Base-by-base conservation (phyloP, 2,113 vertebrate species). In the Anoplopoma fimbria region DNA sequence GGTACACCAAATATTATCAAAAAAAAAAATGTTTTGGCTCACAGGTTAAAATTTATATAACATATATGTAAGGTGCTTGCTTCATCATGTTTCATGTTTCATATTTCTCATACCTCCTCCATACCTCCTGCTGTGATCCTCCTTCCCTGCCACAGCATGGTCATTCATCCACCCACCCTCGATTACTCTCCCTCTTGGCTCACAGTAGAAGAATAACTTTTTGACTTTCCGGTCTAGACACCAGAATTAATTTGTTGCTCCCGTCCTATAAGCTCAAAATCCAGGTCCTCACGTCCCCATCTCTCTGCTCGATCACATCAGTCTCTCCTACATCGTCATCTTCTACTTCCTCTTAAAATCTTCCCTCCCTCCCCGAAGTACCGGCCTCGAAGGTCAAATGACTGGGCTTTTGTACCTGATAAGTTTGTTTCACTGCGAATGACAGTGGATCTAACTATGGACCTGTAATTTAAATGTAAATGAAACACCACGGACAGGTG, bases 401-500 rank as follows among this genome's bases (percentile, higher is more conserved):
- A 62, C 33, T 17, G 13, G 21, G 70, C 25, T 74, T n/a, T 55
- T 64, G 45, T 2, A 1, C 9, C 60, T 17, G 14, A 63, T 38
- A 15, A 21, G 65, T 86, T 85, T 74, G 65, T 69, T 70, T 69
- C 60, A 9, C 34, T n/a, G 55, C 31, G 61, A 49, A 61, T 82
- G 63, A 65, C 55, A 25, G 53, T 17, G 53, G 49, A 68, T 68
- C 15, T 33, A 19, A 58, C 77, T 33, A 2, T 21, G n/a, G 65
- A 9, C 27, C 73, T 34, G 25, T 51, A 75, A 91, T 90, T 86
- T 86, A 86, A 86, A 90, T 84, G 69, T 68, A 89, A 90, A 91
- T 86, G 70, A 69, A 77, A 83, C 72, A 40, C 19, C 69, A 34
- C 53, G 40, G 45, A 58, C 63, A 71, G 49, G 58, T 62, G 60